phyloP scores from a whole-genome alignment of 1,140 invertebrate species.

The Hyles vespertilio region DNA sequence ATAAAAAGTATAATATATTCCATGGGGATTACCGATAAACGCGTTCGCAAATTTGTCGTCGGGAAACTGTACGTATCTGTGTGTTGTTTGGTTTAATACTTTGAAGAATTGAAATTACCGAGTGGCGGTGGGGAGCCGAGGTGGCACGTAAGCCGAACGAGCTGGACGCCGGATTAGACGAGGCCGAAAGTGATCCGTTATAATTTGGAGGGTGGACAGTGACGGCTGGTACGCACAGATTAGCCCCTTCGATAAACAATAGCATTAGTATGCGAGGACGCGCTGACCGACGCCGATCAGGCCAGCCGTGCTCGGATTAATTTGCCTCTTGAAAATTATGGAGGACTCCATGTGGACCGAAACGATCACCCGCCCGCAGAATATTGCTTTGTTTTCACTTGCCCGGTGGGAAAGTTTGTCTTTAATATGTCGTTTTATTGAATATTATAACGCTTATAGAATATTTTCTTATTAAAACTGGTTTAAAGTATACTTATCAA shows the following conservation, averaged over 20 bases:
- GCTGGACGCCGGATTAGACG: conserved; percentile 43
- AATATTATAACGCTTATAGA: too few species aligned
- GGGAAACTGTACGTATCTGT: too few species aligned
- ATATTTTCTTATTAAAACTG: background rate
- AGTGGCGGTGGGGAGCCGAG: background rate
- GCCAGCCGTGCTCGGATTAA: conserved; percentile 67
- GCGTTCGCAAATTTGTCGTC: too few species aligned
- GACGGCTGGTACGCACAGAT: conserved; percentile 72
- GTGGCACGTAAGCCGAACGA: conserved; percentile 1
- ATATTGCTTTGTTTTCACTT: conserved; percentile 52
- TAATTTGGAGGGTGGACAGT: conserved; percentile 68
- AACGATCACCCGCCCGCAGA: conserved; percentile 39
- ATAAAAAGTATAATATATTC: too few species aligned
- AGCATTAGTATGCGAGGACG: conserved; percentile 74
- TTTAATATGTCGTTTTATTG: conserved; percentile 12
- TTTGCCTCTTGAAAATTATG: conserved; percentile 70
- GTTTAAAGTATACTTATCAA: too few species aligned
- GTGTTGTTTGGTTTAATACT: too few species aligned
- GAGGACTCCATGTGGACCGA: conserved; percentile 45
- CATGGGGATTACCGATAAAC: too few species aligned
- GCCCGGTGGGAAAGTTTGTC: conserved; percentile 22
- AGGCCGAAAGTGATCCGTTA: conserved; percentile 71
- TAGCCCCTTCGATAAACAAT: conserved; percentile 74
- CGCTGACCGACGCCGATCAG: conserved; percentile 68
- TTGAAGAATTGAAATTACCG: too few species aligned